Conservation (phyloP, 2,888 invertebrate genomes). For the Graphium colonna region DNA sequence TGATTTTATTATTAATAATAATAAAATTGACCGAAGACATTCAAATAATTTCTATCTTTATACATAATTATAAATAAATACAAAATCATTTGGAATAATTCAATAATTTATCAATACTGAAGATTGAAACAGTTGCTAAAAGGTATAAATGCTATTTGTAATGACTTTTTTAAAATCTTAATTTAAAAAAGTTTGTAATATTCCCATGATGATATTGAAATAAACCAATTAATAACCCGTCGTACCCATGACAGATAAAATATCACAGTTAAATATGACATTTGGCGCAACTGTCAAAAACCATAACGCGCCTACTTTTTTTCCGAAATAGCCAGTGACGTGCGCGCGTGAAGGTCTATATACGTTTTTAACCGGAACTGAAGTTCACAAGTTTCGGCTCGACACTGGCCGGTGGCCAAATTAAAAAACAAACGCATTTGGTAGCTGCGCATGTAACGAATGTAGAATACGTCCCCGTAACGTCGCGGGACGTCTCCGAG, state of each 20-base stretch:
- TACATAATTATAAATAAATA: no score
- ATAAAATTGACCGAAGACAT: no score
- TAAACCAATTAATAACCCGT: no score
- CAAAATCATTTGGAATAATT: no score
- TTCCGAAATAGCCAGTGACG: slow-evolving; percentile 19
- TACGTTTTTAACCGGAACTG: slow-evolving; percentile 26
- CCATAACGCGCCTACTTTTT: slow-evolving; percentile 11
- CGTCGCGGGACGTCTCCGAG: background rate
- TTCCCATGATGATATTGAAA: no score
- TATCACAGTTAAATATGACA: slow-evolving; percentile 22
- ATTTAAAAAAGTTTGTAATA: no score
- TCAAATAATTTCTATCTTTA: no score
- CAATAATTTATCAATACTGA: no score
- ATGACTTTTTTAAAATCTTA: background rate
- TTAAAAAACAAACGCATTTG: slow-evolving; percentile 26
- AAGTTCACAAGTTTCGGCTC: slow-evolving; percentile 25
- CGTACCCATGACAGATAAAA: slow-evolving; percentile 19
- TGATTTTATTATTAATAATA: slow-evolving; percentile 1
- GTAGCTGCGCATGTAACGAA: slow-evolving; percentile 16
- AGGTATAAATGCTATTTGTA: no score
- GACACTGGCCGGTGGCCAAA: slow-evolving; percentile 24
- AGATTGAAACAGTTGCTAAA: no score
- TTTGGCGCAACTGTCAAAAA: slow-evolving; percentile 6
- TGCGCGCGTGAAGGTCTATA: slow-evolving; percentile 25
- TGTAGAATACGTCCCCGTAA: slow-evolving; percentile 1